Evolutionary conservation across 2,888 invertebrate genomes (phyloP), one percentile per base, ranked within the genome.

Genomic region (Ischnus inquisitorius): DNA sequence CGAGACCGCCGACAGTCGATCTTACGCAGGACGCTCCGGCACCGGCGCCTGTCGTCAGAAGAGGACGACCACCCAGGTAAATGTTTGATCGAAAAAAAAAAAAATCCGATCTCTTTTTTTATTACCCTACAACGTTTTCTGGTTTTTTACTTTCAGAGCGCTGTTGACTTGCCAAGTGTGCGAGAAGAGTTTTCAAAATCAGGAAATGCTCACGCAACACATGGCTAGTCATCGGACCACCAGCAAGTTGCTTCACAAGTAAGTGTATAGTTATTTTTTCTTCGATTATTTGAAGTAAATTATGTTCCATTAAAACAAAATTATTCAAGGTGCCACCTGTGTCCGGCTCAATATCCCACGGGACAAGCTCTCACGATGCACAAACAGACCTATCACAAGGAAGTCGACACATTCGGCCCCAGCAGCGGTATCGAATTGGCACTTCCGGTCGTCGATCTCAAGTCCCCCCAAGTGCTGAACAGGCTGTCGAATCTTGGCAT

Each of bases 311-410:
- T 57, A 3, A 34, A 14, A 25, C 25, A 39, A 60, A 46, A 75
- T 43, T 57, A 28, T 39, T 87, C 0, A 67, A 93, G 96, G 86
- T 97, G 97, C 88, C 96, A 96, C 88, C 94, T 96, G 65, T 97
- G 97, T 88, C 95, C 96, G 0, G 96, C 97, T 0, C 95, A 96
- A 41, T 97, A 97, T 90, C 96, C 96, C 0, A 96, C 96, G 71
- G 95, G 95, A 0, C 93, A 94, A 71, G 95, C 94, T 14, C 90
- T 95, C 71, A 92, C 93, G 60, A 94, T 96, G 86, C 97, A 97
- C 90, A 94, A 96, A 51, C 96, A 96, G 88, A 95, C 95, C 72
- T 95, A 94, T 88, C 95, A 95, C 87, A 95, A 95, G 87, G 95
- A 95, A 14, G 88, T 91, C 0, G 93, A 93, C 34, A 76, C 90